These are phyloP conservation scores for Chiroxiphia lanceolata DNA, from an alignment of 2,797 vertebrate genomes.

Conservation along the genomic window DNA sequence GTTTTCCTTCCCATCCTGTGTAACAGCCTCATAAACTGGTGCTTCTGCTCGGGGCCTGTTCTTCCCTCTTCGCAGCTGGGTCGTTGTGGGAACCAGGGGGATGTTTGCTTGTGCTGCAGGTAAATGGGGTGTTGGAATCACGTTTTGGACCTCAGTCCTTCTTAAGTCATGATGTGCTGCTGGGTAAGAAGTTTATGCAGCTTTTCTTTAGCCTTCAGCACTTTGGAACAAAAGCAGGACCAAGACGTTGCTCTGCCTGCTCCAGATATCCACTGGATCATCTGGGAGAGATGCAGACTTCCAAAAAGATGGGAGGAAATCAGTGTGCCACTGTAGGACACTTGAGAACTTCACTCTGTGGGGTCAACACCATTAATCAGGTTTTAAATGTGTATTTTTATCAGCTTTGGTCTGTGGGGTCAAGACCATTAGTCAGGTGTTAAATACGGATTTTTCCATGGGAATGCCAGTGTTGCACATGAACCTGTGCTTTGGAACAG, in stretches of 20 bases:
- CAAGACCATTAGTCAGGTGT: not conserved
- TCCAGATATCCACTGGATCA: not conserved
- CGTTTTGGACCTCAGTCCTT: not conserved
- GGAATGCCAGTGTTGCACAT: not conserved
- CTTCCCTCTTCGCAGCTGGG: not conserved
- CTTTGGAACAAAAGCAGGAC: rapidly evolving
- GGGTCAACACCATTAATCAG: not conserved
- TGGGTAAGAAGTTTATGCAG: not conserved
- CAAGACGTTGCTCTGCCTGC: not conserved
- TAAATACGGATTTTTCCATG: not conserved
- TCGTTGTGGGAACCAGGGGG: not conserved
- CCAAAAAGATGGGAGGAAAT: not conserved
- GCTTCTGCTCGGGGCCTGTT: not conserved
- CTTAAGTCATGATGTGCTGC: not conserved
- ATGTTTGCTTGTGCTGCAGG: not conserved
- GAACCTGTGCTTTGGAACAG: too few species aligned
- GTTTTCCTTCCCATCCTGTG: not conserved
- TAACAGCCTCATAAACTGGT: not conserved
- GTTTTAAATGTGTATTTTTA: not conserved
- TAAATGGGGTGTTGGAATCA: not conserved
- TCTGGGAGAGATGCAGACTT: not conserved
- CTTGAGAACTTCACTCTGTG: not conserved
- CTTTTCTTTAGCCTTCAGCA: not conserved
- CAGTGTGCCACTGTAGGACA: not conserved
- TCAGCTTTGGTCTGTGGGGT: not conserved